Conservation (phyloP, 1,140 invertebrate species). For the Diabrotica undecimpunctata region DNA sequence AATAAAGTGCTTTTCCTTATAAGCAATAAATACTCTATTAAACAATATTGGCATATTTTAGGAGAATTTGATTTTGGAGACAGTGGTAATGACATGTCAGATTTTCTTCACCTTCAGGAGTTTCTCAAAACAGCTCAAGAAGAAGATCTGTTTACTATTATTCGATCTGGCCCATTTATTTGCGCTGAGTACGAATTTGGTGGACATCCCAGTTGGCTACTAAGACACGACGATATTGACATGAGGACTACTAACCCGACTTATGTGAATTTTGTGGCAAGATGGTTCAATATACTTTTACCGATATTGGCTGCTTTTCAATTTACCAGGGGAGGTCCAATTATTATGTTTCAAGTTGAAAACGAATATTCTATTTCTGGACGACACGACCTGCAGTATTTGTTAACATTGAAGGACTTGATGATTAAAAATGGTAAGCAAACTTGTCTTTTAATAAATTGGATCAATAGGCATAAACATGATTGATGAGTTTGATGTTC, state of each 20-base stretch:
- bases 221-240: constrained; percentile 37
- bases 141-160: constrained; percentile 76
- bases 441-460: too few species aligned
- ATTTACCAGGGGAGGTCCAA: constrained; percentile 55
- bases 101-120: constrained; percentile 51
- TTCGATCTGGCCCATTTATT: constrained; percentile 90
- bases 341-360: constrained; percentile 55
- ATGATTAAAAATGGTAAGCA: constrained; percentile 45
- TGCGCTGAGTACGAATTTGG: constrained; percentile 76
- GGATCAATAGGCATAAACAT: too few species aligned
- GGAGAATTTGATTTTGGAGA: constrained; percentile 70
- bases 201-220: constrained; percentile 30
- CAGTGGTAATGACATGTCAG: constrained; percentile 60
- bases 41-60: constrained; percentile 16
- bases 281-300: constrained; percentile 52
- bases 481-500: too few species aligned
- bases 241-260: constrained; percentile 51
- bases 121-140: constrained; percentile 80
- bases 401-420: constrained; percentile 46
- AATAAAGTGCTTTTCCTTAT: too few species aligned
- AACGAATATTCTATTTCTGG: constrained; percentile 54
- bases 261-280: constrained; percentile 49
- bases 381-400: constrained; percentile 41
- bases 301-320: constrained; percentile 51
- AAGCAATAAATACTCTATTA: too few species aligned